Evolutionary conservation across 1,140 invertebrate genomes (phyloP), one percentile per base, ranked within the genome.

Genomic region (Globodera rostochiensis): DNA sequence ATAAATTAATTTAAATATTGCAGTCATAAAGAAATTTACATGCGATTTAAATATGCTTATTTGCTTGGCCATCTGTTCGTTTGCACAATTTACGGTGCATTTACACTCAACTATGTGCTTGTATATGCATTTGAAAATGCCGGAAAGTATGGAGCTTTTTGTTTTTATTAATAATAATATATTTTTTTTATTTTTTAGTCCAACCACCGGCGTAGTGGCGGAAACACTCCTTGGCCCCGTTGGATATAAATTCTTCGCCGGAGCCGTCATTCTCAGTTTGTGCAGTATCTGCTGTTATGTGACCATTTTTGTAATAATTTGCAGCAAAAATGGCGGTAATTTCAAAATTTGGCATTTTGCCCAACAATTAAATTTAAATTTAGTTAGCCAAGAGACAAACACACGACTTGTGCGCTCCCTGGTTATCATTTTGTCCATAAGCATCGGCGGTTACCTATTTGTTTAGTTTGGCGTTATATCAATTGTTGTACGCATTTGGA

Each of bases 321-420:
- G 64, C 19, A 49, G 74, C 49, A 66, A 66, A 21, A 66, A 66
- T 2, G 60, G 60, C n/a, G 60, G 60, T 66, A 21, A 66, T 2
- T 21, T 21, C 1, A 13, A 66, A 66, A 3, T 36, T 25, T 71
- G 57, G 15, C 57, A 71, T 71, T 36, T 4, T 71, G 69, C 36
- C n/a, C 1, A 71, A 25, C 7, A 47, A 57, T 76, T 53, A 8
- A 6, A 15, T 36, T 36, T 3, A 19, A 11, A 15, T 66, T 77
- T 46, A 78, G 77, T 78, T 3, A 70, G n/a, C n/a, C n/a, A 78
- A 69, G 13, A 78, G 50, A 78, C 77, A n/a, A 78, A 70, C 70
- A 70, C 77, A 4, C 64, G 77, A 2, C 49, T 78, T n/a, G 15
- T 78, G 11, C 77, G 77, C 21, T 78, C 77, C 1, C 46, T 78